phyloP scores from a whole-genome alignment of 2,888 invertebrate genomes.

The Argyra leucocephala region DNA sequence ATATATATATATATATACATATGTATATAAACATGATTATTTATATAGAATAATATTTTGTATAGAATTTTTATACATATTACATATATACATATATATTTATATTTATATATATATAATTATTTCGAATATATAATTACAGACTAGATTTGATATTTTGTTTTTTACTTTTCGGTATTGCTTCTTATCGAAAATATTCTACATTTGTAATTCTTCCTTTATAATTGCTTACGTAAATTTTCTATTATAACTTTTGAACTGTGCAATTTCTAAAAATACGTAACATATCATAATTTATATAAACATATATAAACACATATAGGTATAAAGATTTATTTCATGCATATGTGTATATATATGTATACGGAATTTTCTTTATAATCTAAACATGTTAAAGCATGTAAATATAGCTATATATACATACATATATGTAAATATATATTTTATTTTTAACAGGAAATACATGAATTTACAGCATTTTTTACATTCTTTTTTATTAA shows the following conservation, averaged over 20 bases:
- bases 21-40: background rate
- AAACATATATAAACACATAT: background rate
- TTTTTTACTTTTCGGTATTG: background rate
- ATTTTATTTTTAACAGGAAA: too few species aligned
- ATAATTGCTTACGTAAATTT: slow-evolving; percentile 2
- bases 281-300: background rate
- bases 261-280: slow-evolving; percentile 1
- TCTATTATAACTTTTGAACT: slow-evolving; percentile 3
- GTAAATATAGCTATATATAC: background rate
- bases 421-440: background rate
- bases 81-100: background rate
- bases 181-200: background rate
- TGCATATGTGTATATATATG: background rate
- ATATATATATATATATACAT: background rate
- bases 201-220: background rate
- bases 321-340: background rate
- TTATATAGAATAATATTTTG: too few species aligned
- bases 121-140: slow-evolving; percentile 6
- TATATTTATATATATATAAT: background rate
- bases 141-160: background rate
- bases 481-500: too few species aligned
- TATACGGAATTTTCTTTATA: background rate
- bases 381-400: background rate
- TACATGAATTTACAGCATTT: too few species aligned
- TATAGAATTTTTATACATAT: background rate